Conservation (phyloP, 2,797 vertebrate species). For the Rallus crepitans region DNA sequence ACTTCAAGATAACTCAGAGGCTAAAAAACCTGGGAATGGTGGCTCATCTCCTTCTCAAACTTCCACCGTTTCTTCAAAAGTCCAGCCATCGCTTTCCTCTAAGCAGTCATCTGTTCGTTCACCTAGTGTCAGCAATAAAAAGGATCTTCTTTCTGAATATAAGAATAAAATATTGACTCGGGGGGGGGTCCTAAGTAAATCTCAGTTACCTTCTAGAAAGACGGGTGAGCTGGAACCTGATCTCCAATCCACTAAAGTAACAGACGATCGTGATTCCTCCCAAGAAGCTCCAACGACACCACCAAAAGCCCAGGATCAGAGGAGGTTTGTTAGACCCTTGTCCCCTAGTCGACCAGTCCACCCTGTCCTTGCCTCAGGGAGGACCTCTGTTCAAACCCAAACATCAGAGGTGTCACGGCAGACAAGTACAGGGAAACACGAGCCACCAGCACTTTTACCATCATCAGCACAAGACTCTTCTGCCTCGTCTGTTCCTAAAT, state of each 20-base stretch:
- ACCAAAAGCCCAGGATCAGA: constrained; percentile 54
- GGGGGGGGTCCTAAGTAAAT: constrained; percentile 43
- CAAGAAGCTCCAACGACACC: background rate
- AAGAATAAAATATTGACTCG: constrained; percentile 73
- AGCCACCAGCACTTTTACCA: background rate
- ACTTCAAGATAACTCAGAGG: constrained; percentile 55
- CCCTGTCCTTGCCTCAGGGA: constrained; percentile 80
- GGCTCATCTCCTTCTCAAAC: constrained; percentile 49
- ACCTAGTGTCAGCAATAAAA: constrained; percentile 45
- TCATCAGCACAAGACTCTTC: background rate
- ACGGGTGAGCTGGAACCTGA: constrained; percentile 45
- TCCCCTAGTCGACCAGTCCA: constrained; percentile 82
- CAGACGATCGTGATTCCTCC: constrained; percentile 62
- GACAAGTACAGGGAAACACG: constrained; percentile 30
- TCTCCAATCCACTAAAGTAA: constrained; percentile 74
- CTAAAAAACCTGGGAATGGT: constrained; percentile 8
- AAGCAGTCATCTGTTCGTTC: constrained; percentile 46
- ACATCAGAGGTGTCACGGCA: constrained; percentile 38
- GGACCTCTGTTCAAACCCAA: constrained; percentile 75
- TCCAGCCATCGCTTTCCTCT: constrained; percentile 31
- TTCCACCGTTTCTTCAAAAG: constrained; percentile 60
- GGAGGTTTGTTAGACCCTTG: constrained; percentile 77
- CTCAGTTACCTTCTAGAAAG: constrained; percentile 61
- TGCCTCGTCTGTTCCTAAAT: background rate
- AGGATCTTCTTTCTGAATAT: constrained; percentile 68